Evolutionary conservation across 2,888 invertebrate genomes (phyloP).

Genomic region (Koerneria pararmatus): DNA sequence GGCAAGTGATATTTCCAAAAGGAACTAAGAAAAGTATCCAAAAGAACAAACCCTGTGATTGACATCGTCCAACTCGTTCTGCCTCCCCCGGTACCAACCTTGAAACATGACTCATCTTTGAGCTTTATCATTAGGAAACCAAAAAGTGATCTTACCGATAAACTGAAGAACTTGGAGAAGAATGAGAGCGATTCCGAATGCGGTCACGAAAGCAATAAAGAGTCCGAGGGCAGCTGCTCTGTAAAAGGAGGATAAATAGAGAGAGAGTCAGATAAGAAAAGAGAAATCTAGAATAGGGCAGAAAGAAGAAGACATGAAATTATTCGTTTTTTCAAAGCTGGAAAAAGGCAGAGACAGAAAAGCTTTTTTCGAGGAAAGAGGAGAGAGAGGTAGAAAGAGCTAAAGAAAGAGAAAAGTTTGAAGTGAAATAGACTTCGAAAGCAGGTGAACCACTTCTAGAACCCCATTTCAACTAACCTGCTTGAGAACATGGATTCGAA

Average conservation of each 20-base stretch:
- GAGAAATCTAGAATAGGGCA: background rate
- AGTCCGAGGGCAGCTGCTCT: slow-evolving; percentile 32
- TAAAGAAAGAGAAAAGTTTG: too few species aligned
- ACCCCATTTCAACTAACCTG: slow-evolving; percentile 16
- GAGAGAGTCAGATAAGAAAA: background rate
- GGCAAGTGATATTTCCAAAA: too few species aligned
- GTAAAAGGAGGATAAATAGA: background rate
- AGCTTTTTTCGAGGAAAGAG: too few species aligned
- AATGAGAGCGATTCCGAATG: slow-evolving; percentile 30
- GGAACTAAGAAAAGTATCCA: too few species aligned
- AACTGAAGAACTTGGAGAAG: slow-evolving; percentile 30
- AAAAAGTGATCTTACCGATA: slow-evolving; percentile 17
- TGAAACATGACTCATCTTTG: too few species aligned
- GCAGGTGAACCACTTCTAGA: too few species aligned
- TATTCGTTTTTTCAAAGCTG: background rate
- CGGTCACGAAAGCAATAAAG: slow-evolving; percentile 37
- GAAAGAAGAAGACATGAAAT: background rate
- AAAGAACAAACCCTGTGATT: too few species aligned
- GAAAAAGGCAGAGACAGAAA: background rate
- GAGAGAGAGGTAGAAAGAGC: too few species aligned
- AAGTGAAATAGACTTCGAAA: too few species aligned
- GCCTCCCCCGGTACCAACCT: too few species aligned
- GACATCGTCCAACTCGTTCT: too few species aligned
- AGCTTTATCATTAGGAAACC: too few species aligned
- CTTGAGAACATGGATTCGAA: slow-evolving; percentile 36